phyloP scores from a whole-genome alignment of 2,888 invertebrate species.

The Drosophila robusta region DNA sequence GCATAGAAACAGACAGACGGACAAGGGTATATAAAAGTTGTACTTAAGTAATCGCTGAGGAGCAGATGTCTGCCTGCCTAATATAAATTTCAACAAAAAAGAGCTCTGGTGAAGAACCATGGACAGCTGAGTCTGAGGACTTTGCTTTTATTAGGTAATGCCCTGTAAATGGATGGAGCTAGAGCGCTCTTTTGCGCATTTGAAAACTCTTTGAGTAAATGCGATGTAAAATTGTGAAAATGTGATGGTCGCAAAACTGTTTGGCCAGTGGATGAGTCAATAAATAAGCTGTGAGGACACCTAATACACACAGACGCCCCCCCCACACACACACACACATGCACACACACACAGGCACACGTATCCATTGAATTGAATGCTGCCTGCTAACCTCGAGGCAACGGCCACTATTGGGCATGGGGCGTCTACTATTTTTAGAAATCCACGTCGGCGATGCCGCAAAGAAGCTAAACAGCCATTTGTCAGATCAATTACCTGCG shows the following conservation, averaged over 20 bases:
- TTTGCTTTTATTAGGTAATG: neutral
- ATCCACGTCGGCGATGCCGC: slow-evolving; percentile 30
- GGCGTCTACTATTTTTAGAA: slow-evolving; percentile 53
- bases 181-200: slow-evolving; percentile 22
- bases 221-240: slow-evolving; percentile 51
- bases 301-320: slow-evolving; percentile 7
- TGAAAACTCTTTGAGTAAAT: slow-evolving; percentile 45
- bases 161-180: neutral
- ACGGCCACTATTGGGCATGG: neutral
- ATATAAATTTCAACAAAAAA: too few species aligned
- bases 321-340: too few species aligned
- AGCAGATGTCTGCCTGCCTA: too few species aligned
- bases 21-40: too few species aligned
- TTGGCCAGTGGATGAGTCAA: slow-evolving; percentile 56
- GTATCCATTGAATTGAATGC: slow-evolving; percentile 51
- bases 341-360: neutral
- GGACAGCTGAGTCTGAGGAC: too few species aligned
- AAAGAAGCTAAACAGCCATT: slow-evolving; percentile 45
- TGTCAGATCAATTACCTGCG: slow-evolving; percentile 68
- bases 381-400: neutral
- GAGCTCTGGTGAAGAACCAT: too few species aligned
- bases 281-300: slow-evolving; percentile 1
- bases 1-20: too few species aligned
- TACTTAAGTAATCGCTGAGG: too few species aligned
- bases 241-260: slow-evolving; percentile 53